Evolutionary conservation across 1,140 invertebrate species (phyloP).

Genomic region (Diploscapter pachys): DNA sequence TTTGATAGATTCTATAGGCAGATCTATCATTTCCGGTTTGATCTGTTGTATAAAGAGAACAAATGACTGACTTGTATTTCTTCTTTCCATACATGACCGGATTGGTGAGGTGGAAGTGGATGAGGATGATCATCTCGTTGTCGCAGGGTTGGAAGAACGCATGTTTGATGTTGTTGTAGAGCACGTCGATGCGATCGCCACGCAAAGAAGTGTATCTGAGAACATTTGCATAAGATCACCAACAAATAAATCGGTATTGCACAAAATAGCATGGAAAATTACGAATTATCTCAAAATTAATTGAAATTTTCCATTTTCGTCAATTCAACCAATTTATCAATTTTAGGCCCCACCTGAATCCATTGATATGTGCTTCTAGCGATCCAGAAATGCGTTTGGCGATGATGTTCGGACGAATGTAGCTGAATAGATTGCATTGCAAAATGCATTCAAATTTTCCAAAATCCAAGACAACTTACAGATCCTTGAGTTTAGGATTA

Average conservation of each 20-base stretch:
- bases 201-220: conserved; percentile 95
- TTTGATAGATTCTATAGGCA: no score
- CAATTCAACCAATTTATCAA: neutral
- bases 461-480: conserved; percentile 59
- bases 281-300: neutral
- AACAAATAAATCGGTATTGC: conserved; percentile 4
- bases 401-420: conserved; percentile 95
- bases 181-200: conserved; percentile 96
- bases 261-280: no score
- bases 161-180: conserved; percentile 99
- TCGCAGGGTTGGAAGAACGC: conserved; percentile 99
- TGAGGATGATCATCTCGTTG: conserved; percentile 96
- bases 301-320: no score
- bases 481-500: conserved; percentile 95
- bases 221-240: neutral
- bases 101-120: conserved; percentile 98
- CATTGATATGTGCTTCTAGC: conserved; percentile 92
- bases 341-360: conserved; percentile 60
- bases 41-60: neutral
- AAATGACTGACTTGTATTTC: conserved; percentile 72
- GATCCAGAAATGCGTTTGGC: conserved; percentile 87
- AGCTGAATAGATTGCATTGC: conserved; percentile 59
- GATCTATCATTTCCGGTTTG: no score
- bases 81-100: conserved; percentile 99
- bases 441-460: neutral